phyloP scores from a whole-genome alignment of 2,797 vertebrate genomes.

The Tadarida brasiliensis region DNA sequence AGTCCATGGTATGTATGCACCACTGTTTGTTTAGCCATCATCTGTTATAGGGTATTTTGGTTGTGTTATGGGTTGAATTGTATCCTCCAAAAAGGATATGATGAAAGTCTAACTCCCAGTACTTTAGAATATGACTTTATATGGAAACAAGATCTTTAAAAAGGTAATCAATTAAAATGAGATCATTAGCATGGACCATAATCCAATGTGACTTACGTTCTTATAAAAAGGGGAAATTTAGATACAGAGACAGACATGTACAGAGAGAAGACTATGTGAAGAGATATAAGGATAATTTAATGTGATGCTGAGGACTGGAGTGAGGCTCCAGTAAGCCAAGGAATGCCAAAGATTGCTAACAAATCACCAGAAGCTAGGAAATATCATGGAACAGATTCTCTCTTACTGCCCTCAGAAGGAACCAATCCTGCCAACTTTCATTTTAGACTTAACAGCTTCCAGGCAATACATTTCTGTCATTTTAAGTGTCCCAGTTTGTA shows the following conservation, averaged over 20 bases:
- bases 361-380: neutral
- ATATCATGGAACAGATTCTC: neutral
- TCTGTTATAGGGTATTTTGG: neutral
- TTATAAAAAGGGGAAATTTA: neutral
- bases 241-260: neutral
- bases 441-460: neutral
- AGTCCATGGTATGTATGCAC: neutral
- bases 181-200: neutral
- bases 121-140: neutral
- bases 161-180: neutral
- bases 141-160: neutral
- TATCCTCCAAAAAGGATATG: neutral
- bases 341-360: neutral
- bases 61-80: neutral
- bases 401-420: neutral
- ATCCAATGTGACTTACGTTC: neutral
- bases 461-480: neutral
- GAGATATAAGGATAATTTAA: neutral
- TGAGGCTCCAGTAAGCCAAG: neutral
- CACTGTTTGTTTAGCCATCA: neutral
- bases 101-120: neutral
- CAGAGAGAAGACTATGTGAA: neutral
- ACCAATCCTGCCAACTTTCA: neutral
- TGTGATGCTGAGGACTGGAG: neutral
- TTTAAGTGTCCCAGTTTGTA: neutral